Percentiles rank a stretch among this genome's conserved stretches.
These are phyloP conservation scores for Criorhina ranunculi DNA, from an alignment of 2,888 invertebrate species.

Conservation along the genomic window DNA sequence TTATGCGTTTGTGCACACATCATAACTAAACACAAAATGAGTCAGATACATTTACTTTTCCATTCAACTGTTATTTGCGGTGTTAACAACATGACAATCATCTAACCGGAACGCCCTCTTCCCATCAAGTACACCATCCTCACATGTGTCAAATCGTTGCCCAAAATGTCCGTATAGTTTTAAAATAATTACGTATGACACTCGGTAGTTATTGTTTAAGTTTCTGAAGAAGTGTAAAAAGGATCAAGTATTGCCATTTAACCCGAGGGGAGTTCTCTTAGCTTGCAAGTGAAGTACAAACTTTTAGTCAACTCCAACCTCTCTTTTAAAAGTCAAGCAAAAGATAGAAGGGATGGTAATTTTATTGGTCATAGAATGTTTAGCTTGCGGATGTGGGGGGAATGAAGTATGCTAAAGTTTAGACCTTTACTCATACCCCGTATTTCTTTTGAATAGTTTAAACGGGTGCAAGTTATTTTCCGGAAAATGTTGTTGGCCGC, in stretches of 20 bases:
- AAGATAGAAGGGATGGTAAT: neutral
- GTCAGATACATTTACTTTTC: conserved; percentile 56
- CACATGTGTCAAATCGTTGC: conserved; percentile 46
- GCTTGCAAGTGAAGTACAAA: conserved; percentile 12
- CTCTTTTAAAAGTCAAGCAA: neutral
- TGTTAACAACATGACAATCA: conserved; percentile 31
- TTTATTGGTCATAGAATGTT: conserved; percentile 10
- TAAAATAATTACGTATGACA: conserved; percentile 67
- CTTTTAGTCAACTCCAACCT: conserved; percentile 15
- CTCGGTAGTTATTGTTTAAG: conserved; percentile 60
- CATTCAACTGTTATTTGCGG: conserved; percentile 54
- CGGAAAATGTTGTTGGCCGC: conserved; percentile 2
- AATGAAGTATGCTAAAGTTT: conserved; percentile 8
- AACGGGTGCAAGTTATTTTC: neutral
- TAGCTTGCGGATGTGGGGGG: neutral
- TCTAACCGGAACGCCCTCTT: neutral
- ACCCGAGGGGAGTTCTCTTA: conserved; percentile 12
- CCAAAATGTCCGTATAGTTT: conserved; percentile 47
- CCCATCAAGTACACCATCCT: neutral
- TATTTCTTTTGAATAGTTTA: conserved; percentile 21
- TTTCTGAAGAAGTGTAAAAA: conserved; percentile 50
- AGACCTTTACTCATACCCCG: neutral
- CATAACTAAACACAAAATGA: conserved; percentile 37
- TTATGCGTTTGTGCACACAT: conserved; percentile 30
- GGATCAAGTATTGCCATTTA: conserved; percentile 65